Conservation (phyloP, 2,888 invertebrate genomes). For the Diachrysia chrysitis region DNA sequence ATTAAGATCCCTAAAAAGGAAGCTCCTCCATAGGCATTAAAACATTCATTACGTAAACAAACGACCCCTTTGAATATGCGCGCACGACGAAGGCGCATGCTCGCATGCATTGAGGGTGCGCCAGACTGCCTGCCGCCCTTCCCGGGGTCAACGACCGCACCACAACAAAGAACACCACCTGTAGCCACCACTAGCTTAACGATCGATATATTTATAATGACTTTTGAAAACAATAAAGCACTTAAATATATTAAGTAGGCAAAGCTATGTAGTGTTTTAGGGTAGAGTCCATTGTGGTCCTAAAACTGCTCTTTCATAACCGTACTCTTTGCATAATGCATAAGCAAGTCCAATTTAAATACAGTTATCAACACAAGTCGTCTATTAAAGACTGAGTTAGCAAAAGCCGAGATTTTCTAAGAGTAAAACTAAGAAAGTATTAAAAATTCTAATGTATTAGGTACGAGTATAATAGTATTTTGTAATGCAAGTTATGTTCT, state of each 20-base stretch:
- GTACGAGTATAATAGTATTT: background rate
- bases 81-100: constrained; percentile 67
- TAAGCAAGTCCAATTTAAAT: background rate
- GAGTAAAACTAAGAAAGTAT: too few species aligned
- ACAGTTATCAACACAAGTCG: background rate
- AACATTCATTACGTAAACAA: constrained; percentile 14
- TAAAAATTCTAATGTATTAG: too few species aligned
- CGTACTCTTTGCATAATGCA: background rate
- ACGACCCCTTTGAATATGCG: constrained; percentile 60
- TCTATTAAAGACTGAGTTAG: too few species aligned
- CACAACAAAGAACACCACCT: constrained; percentile 84
- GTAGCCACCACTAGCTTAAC: constrained; percentile 61
- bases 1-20: background rate
- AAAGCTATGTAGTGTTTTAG: constrained; percentile 5
- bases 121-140: constrained; percentile 76
- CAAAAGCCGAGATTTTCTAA: too few species aligned
- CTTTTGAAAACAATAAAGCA: constrained; percentile 9
- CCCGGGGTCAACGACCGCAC: constrained; percentile 79
- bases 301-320: background rate
- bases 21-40: constrained; percentile 17
- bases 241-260: constrained; percentile 9
- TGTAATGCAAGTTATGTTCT: too few species aligned
- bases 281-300: background rate
- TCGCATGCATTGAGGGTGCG: constrained; percentile 73
- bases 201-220: constrained; percentile 47